These are phyloP conservation scores for Pitta sordida DNA, from an alignment of 2,113 vertebrate genomes.

Conservation along the genomic window DNA sequence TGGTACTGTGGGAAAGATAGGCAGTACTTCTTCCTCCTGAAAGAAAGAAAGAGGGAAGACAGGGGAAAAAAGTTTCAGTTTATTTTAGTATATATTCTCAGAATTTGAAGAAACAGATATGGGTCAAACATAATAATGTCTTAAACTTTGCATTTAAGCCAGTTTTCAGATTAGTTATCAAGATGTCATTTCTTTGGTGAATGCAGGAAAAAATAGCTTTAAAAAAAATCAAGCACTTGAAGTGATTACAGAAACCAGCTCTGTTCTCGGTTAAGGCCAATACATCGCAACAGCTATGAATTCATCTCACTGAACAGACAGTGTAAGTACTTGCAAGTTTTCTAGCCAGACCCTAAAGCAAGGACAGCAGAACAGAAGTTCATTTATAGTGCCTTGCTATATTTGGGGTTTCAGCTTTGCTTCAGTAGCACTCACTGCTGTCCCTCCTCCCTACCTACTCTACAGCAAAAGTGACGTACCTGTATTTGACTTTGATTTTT, in stretches of 20 bases:
- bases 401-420: background rate
- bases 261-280: background rate
- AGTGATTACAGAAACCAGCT: background rate
- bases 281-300: background rate
- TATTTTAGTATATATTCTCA: background rate
- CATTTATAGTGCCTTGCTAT: background rate
- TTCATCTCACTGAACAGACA: background rate
- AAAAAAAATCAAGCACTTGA: background rate
- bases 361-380: background rate
- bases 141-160: background rate
- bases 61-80: background rate
- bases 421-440: background rate
- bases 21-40: constrained; percentile 86
- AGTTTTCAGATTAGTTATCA: background rate
- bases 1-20: constrained; percentile 78
- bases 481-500: background rate
- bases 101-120: background rate
- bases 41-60: background rate
- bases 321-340: background rate
- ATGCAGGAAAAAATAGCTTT: background rate
- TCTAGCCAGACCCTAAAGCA: background rate
- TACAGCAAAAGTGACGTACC: background rate
- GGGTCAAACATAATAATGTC: background rate
- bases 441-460: background rate
- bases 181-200: background rate